Evolutionary conservation across 2,888 invertebrate genomes (phyloP), one percentile per base, ranked within the genome.

Genomic region (Cheilosia pagana): DNA sequence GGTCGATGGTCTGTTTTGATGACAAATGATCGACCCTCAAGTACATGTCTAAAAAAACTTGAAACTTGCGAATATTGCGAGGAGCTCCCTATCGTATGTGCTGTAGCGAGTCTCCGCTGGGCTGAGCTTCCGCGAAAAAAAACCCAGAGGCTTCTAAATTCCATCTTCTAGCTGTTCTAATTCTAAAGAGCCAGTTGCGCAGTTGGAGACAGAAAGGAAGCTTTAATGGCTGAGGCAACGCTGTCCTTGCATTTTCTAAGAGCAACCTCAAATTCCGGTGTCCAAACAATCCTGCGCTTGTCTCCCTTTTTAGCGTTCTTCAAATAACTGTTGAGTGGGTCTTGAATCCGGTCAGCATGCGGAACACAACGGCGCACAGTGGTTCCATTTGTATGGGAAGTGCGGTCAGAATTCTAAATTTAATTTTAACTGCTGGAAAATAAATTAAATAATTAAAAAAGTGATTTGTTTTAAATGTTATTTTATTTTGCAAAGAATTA

Each of bases 51-150:
- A 12, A 75, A 67, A 67, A 12, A 67, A 59, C 39, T 65, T 65
- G 6, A 75, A 43, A 14, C 43, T 43, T 25, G 25, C 16, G 8
- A 41, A 59, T 1, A 41, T 41, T 2, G 41, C 39, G 19, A 75
- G 57, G 5, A 75, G 57, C 28, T 59, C 65, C 12, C 74, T 35
- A 7, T 65, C 50, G 5, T 65, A 75, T 1, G 74, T 65, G 7
- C 53, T 57, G 4, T 74, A 65, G 19, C 39, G 16, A 12, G 48
- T 48, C 8, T 62, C 39, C 16, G 45, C 16, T 45, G 74, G 19
- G 12, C 65, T 55, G 23, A 55, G 63, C 21, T 65, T 74, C 12
- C 59, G 23, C 7, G 59, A 59, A 3, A 52, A 71, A 16, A 71
- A 71, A n/a, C 45, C 41, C n/a, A 74, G 19, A 16, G 63, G 63